Conservation (phyloP, 2,888 invertebrate genomes). For the Apodemia mormo region DNA sequence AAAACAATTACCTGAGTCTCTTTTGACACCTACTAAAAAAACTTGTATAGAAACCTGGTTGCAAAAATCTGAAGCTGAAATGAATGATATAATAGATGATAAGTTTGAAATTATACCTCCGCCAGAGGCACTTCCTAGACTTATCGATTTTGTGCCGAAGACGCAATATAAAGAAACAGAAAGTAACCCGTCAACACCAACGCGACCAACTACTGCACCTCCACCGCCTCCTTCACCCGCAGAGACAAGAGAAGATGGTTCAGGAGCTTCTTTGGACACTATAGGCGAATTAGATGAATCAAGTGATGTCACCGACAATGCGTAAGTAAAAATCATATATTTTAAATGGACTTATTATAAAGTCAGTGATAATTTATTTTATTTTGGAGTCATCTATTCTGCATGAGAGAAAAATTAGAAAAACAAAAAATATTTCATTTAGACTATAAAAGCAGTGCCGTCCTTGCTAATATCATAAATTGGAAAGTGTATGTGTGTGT, state of each 20-base stretch:
- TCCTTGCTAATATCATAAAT: too few species aligned
- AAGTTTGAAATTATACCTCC: constrained; percentile 62
- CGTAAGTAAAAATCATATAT: constrained; percentile 50
- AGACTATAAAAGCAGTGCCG: too few species aligned
- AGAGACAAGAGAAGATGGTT: constrained; percentile 78
- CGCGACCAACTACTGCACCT: constrained; percentile 65
- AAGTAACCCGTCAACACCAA: constrained; percentile 50
- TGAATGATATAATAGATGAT: constrained; percentile 67
- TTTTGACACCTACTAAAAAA: constrained; percentile 72
- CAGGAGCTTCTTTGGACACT: constrained; percentile 84
- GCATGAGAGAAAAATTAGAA: too few species aligned
- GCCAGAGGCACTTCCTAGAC: constrained; percentile 82
- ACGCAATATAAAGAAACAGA: constrained; percentile 68
- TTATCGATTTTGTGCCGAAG: constrained; percentile 88
- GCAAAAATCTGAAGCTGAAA: constrained; percentile 74
- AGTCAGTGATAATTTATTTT: too few species aligned
- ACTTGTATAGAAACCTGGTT: constrained; percentile 76
- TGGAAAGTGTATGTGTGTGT: too few species aligned
- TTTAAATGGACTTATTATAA: too few species aligned
- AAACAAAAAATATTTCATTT: too few species aligned
- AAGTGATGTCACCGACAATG: constrained; percentile 64
- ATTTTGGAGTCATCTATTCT: too few species aligned
- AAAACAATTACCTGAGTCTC: constrained; percentile 58
- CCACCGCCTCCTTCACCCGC: constrained; percentile 65
- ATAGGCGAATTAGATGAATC: constrained; percentile 87